Percentiles rank a stretch among this genome's conserved stretches.
Evolutionary conservation across 2,888 invertebrate genomes (phyloP).

Genomic region (Agrenia bidenticulata): DNA sequence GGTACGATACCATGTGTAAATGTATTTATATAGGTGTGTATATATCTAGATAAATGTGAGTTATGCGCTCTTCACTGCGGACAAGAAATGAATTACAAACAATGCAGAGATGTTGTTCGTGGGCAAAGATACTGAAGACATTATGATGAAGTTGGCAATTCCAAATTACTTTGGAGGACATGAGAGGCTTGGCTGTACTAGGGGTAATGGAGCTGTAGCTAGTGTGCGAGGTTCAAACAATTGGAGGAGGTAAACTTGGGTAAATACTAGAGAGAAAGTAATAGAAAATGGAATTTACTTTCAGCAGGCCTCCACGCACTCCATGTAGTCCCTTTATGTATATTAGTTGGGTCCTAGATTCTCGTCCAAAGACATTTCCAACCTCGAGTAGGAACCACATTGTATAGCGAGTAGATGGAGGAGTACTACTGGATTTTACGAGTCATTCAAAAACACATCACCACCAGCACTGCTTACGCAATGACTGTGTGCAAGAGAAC

Average conservation of each 20-base stretch:
- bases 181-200: background rate
- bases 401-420: background rate
- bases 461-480: constrained; percentile 7
- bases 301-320: background rate
- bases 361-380: too few relatives aligned
- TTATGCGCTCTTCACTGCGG: too few relatives aligned
- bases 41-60: too few relatives aligned
- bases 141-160: constrained; percentile 7
- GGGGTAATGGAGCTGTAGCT: background rate
- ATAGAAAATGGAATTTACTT: constrained; percentile 19
- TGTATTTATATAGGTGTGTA: too few relatives aligned
- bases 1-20: too few relatives aligned
- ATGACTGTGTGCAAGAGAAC: background rate
- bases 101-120: too few relatives aligned
- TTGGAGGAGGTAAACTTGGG: constrained; percentile 11
- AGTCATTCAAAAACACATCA: constrained; percentile 18
- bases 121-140: too few relatives aligned
- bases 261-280: constrained; percentile 13
- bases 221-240: constrained; percentile 15
- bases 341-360: background rate
- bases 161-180: background rate
- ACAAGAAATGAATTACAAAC: too few relatives aligned
- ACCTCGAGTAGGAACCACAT: background rate
- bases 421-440: constrained; percentile 12
- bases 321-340: constrained; percentile 1